A percentile compares a stretch with the other conserved stretches of the same genome.
Conservation (phyloP, 2,888 invertebrate genomes). For the Geotrupes spiniger region DNA sequence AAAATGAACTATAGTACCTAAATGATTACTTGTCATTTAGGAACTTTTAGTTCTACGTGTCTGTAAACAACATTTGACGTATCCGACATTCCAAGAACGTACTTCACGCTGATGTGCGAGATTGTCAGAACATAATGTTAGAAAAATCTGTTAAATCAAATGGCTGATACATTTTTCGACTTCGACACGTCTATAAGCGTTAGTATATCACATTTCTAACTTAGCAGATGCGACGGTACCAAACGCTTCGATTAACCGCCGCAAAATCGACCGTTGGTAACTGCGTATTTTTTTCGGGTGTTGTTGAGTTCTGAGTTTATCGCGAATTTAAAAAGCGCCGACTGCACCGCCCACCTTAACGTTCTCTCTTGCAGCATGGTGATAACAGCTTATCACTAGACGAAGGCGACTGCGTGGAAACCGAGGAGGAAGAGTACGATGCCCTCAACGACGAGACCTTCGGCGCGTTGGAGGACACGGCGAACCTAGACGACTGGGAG, state of each 20-base stretch:
- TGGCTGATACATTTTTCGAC: conserved; percentile 88
- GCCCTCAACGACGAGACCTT: conserved; percentile 92
- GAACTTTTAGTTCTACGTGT: no score
- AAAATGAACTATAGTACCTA: no score
- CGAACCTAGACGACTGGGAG: conserved; percentile 65
- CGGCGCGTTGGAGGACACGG: conserved; percentile 66
- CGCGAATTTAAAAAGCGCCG: background rate
- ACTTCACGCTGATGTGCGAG: conserved; percentile 17
- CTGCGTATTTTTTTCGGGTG: conserved; percentile 3
- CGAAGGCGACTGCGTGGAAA: conserved; percentile 60
- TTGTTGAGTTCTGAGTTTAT: background rate
- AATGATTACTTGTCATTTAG: no score
- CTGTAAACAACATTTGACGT: no score
- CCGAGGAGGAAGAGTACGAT: conserved; percentile 83
- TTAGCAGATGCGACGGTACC: background rate
- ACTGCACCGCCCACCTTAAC: background rate
- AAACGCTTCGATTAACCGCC: background rate
- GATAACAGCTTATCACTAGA: conserved; percentile 49
- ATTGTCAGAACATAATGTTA: conserved; percentile 32
- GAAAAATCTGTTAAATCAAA: conserved; percentile 50
- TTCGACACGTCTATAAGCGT: conserved; percentile 77
- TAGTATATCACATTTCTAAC: conserved; percentile 48
- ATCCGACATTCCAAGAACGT: no score
- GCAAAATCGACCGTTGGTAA: background rate
- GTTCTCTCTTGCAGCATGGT: conserved; percentile 42